Conservation (phyloP, 2,888 invertebrate species). For the Celastrina argiolus region DNA sequence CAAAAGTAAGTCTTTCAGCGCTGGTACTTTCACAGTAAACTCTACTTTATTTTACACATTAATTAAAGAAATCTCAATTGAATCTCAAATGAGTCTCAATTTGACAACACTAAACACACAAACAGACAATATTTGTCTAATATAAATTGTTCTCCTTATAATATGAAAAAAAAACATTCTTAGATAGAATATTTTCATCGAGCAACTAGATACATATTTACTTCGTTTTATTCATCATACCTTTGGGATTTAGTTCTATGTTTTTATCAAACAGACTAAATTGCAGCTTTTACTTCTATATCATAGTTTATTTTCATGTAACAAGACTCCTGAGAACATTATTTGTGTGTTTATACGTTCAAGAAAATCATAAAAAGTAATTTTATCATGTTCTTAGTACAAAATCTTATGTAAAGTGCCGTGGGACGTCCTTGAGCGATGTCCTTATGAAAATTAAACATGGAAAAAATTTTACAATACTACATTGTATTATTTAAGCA, state of each 20-base stretch:
- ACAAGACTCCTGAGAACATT: slow-evolving; percentile 1
- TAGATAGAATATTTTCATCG: not conserved
- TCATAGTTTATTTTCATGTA: not conserved
- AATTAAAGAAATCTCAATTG: too few species aligned
- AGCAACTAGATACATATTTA: not conserved
- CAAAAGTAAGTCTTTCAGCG: too few species aligned
- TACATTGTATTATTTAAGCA: too few species aligned
- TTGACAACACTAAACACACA: too few species aligned
- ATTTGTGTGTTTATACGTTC: slow-evolving; percentile 14
- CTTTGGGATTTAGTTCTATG: not conserved
- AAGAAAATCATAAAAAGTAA: slow-evolving; percentile 56
- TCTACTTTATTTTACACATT: too few species aligned
- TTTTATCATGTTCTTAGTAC: slow-evolving; percentile 49
- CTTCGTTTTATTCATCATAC: slow-evolving; percentile 1
- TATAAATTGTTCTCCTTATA: not conserved
- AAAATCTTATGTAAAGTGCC: not conserved
- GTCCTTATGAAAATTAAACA: not conserved
- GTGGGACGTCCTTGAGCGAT: not conserved
- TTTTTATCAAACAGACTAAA: slow-evolving; percentile 7
- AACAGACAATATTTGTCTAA: too few species aligned
- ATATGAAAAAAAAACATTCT: not conserved
- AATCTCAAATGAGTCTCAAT: too few species aligned
- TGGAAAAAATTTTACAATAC: too few species aligned
- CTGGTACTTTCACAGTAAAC: too few species aligned
- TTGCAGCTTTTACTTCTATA: slow-evolving; percentile 8